These are phyloP conservation scores for Spodoptera litura DNA, from an alignment of 1,140 invertebrate genomes.

Conservation along the genomic window DNA sequence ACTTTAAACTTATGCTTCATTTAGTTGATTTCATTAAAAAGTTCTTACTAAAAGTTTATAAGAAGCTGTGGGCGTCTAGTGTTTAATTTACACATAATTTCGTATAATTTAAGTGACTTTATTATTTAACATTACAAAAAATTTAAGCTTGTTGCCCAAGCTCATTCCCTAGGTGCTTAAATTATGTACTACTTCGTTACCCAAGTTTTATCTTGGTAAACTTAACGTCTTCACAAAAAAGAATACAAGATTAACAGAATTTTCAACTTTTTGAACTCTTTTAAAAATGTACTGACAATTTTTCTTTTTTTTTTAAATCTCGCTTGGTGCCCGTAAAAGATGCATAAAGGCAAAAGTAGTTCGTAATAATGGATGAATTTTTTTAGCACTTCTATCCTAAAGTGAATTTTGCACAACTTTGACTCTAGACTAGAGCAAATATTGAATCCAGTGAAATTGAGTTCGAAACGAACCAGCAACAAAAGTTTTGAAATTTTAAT, in stretches of 20 bases:
- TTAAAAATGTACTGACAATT: conserved; percentile 14
- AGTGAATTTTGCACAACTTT: conserved; percentile 10
- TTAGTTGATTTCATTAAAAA: no score
- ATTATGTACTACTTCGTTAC: conserved; percentile 25
- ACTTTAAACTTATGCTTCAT: no score
- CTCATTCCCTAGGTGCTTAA: neutral
- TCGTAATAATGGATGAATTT: conserved; percentile 14
- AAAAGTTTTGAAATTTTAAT: conserved; percentile 10
- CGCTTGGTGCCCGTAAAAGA: conserved; percentile 5
- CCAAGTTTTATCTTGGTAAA: conserved; percentile 15
- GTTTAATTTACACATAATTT: neutral
- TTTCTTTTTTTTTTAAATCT: neutral
- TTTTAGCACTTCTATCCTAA: conserved; percentile 3
- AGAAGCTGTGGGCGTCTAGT: neutral
- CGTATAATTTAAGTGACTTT: neutral
- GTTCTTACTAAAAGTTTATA: no score
- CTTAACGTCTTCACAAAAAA: neutral
- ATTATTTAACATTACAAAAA: neutral
- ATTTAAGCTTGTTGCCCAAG: neutral
- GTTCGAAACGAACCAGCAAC: neutral
- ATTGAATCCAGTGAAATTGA: conserved; percentile 2
- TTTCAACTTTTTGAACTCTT: conserved; percentile 21
- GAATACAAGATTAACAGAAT: neutral
- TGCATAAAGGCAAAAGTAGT: conserved; percentile 4
- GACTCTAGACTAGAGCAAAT: neutral